A percentile compares a stretch with the other conserved stretches of the same genome.
phyloP scores from a whole-genome alignment of 2,113 vertebrate genomes.

The Otolemur garnettii region DNA sequence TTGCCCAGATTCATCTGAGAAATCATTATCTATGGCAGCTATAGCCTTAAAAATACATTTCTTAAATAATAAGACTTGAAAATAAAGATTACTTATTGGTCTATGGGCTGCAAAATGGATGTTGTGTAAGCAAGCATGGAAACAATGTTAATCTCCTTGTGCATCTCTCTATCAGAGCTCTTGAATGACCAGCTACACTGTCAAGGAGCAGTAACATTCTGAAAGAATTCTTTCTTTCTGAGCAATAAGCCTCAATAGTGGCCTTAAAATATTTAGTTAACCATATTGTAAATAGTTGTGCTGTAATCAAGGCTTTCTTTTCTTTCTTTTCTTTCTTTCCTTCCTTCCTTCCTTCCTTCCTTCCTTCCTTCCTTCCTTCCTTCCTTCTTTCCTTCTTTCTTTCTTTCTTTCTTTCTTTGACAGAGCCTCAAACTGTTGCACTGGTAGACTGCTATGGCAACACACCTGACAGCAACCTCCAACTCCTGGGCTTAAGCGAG shows the following conservation, averaged over 20 bases:
- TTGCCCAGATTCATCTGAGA: not conserved
- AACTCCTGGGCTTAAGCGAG: no score
- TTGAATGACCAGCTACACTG: not conserved
- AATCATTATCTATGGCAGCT: not conserved
- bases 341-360: no score
- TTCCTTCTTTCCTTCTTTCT: not conserved
- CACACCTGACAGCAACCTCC: no score
- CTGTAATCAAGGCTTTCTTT: not conserved
- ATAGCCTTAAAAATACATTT: not conserved
- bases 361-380: no score
- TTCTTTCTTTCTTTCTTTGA: no score
- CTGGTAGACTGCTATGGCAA: no score
- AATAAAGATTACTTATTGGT: not conserved
- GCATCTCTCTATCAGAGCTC: not conserved
- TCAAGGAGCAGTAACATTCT: not conserved
- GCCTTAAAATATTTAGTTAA: not conserved
- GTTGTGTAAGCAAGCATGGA: not conserved
- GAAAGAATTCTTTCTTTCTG: not conserved
- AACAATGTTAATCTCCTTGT: not conserved
- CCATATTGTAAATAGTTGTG: not conserved
- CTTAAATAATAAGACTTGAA: not conserved
- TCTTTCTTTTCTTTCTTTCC: no score
- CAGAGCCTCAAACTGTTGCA: no score
- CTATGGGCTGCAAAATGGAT: not conserved
- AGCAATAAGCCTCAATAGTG: not conserved